Evolutionary conservation across 30 jellyfish, hydroid and myxozoan genomes (phyloP), one percentile per base, ranked within the genome.

Genomic region (Catostylus mosaicus): DNA sequence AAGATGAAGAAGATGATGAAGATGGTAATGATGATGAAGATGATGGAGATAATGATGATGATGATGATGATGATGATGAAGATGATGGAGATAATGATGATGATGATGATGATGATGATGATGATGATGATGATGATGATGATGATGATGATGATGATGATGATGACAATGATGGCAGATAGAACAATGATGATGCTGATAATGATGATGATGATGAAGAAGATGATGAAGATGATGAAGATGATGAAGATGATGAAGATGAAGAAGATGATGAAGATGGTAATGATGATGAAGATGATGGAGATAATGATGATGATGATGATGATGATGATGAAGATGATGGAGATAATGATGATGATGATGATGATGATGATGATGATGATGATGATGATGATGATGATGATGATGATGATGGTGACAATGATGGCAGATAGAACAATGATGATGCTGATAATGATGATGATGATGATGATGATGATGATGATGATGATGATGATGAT

Each of bases 401-500:
- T 59, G 36, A 20, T 59, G 36, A 59, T 59, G 36, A 20, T 59
- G 36, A 59, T 59, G 36, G 36, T 59, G 36, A 59, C 20, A 20
- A 20, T 59, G 36, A 59, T 59, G 36, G 36, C 20, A 20, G 20
- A 6, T 7, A 20, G 9, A 20, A 59, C 20, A 27, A 27, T 27
- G 52, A 64, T 64, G 54, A 27, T 64, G 52, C 3, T 64, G 26
- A 27, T 9, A 27, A 64, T 9, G 77, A 16, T 35, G 48, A 31
- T 64, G 26, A 2, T 30, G 52, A 64, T 31, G 36, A 20, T 59
- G 36, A 59, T 59, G 36, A 20, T 59, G 36, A 59, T 59, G 36
- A 20, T 59, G 36, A 59, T 59, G 20, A 59, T 59, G 36, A 59
- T 59, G 7, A 59, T 59, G 36, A 59, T 59, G 30, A 64, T 64